phyloP scores from a whole-genome alignment of 2,888 invertebrate species.

The Orchestes rusci region DNA sequence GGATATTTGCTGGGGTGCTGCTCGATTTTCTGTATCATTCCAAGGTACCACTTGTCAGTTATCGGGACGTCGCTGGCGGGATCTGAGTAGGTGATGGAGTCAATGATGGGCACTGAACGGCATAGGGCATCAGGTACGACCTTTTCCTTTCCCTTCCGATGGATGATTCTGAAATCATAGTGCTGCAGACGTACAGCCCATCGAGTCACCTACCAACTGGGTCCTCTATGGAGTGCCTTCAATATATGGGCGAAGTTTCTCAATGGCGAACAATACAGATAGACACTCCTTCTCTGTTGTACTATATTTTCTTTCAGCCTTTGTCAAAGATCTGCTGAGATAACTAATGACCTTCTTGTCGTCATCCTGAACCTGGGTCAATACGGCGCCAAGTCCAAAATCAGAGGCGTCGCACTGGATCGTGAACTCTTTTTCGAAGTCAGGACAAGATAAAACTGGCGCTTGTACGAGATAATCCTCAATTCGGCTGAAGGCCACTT shows the following conservation, averaged over 20 bases:
- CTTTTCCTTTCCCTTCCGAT: constrained; percentile 25
- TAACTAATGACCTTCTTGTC: constrained; percentile 24
- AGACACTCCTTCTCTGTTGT: constrained; percentile 21
- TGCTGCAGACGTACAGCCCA: constrained; percentile 12
- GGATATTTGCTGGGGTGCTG: constrained; percentile 1
- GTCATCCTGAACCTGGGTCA: too few relatives aligned
- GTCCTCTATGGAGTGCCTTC: constrained; percentile 8
- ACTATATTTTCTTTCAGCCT: constrained; percentile 20
- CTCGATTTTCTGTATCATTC: constrained; percentile 9
- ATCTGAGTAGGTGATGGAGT: not conserved
- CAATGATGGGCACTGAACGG: constrained; percentile 12
- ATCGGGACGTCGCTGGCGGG: not conserved
- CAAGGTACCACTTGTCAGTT: not conserved
- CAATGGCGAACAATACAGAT: constrained; percentile 19
- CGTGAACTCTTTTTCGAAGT: not conserved
- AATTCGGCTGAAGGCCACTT: not conserved
- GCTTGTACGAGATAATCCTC: not conserved
- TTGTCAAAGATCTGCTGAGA: constrained; percentile 19
- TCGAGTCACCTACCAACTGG: not conserved
- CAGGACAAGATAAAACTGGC: not conserved
- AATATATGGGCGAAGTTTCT: constrained; percentile 23
- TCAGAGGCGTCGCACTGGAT: too few relatives aligned
- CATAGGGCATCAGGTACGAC: constrained; percentile 26
- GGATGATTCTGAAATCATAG: constrained; percentile 20
- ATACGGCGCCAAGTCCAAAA: too few relatives aligned